Conservation (phyloP, 2,797 vertebrate species). For the Scyliorhinus canicula region DNA sequence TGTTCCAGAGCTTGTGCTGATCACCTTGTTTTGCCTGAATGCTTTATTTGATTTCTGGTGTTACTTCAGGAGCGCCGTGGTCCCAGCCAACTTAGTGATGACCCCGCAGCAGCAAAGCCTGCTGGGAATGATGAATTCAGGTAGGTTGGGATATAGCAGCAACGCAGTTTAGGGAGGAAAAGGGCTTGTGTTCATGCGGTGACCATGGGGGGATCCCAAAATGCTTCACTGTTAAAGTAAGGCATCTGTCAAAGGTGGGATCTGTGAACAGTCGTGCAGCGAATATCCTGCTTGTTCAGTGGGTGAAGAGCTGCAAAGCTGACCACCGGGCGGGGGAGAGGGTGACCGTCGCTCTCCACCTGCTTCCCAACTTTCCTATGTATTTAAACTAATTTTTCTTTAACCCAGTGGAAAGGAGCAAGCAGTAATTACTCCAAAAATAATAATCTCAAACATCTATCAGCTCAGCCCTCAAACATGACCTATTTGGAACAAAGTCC, state of each 20-base stretch:
- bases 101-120: conserved; percentile 76
- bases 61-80: conserved; percentile 89
- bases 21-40: conserved; percentile 83
- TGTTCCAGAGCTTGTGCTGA: conserved; percentile 73
- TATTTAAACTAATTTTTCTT: background rate
- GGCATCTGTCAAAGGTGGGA: background rate
- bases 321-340: background rate
- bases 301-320: background rate
- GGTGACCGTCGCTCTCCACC: background rate
- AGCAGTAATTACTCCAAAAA: background rate
- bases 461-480: background rate
- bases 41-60: conserved; percentile 93
- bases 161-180: no score
- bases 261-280: background rate
- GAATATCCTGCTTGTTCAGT: background rate
- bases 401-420: background rate
- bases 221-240: background rate
- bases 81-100: conserved; percentile 66
- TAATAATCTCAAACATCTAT: background rate
- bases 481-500: background rate
- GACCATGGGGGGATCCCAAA: background rate
- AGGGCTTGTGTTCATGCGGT: background rate
- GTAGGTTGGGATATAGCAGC: conserved; percentile 45
- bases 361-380: background rate
- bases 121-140: conserved; percentile 66